Conservation (phyloP, 2,888 invertebrate species). For the Pyrochroa serraticornis region DNA sequence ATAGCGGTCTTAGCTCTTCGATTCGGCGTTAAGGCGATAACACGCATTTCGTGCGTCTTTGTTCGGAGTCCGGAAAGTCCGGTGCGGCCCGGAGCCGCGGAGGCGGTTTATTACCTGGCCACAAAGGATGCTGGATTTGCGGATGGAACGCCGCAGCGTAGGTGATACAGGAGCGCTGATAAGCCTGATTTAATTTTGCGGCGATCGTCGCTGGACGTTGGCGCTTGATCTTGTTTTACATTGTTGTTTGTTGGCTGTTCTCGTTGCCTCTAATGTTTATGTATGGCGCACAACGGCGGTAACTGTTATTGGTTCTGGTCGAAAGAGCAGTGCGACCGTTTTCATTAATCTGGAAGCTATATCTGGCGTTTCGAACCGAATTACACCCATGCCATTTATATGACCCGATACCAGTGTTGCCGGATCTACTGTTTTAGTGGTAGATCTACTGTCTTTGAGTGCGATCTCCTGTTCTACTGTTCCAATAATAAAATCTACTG, state of each 20-base stretch:
- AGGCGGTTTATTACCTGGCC: conserved; percentile 48
- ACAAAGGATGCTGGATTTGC: conserved; percentile 47
- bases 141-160: conserved; percentile 35
- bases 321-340: conserved; percentile 39
- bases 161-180: conserved; percentile 47
- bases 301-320: conserved; percentile 44
- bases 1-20: not conserved
- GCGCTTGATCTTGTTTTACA: conserved; percentile 52
- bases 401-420: not conserved
- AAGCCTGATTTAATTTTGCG: conserved; percentile 55
- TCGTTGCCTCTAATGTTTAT: conserved; percentile 31
- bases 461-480: too few species aligned
- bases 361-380: conserved; percentile 34
- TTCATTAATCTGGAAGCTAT: conserved; percentile 47
- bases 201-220: conserved; percentile 49
- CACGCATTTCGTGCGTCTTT: conserved; percentile 9
- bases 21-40: conserved; percentile 32
- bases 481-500: too few species aligned
- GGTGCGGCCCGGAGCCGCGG: conserved; percentile 10
- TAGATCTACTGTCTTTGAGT: too few species aligned
- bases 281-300: conserved; percentile 32
- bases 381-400: conserved; percentile 37
- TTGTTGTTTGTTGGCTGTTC: conserved; percentile 43
- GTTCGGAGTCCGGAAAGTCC: not conserved
- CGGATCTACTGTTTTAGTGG: too few species aligned